phyloP scores from a whole-genome alignment of 2,888 invertebrate species.

The Aleiodes leptofemur region DNA sequence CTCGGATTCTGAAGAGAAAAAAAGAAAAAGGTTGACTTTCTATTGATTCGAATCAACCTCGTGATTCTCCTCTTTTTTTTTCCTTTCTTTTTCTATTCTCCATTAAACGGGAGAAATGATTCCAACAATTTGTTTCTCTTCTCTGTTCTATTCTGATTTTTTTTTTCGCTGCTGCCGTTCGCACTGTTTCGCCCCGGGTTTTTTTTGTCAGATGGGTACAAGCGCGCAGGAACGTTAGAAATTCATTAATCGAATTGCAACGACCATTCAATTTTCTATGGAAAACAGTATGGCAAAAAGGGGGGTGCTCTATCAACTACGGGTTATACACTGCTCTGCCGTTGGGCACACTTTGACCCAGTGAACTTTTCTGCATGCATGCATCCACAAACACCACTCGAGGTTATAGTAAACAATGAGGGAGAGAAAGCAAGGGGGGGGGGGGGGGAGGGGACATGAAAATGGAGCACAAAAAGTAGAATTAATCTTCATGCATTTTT shows the following conservation, averaged over 20 bases:
- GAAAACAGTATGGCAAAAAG: not conserved
- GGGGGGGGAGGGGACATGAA: too few relatives aligned
- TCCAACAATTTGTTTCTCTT: not conserved
- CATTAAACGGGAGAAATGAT: constrained; percentile 8
- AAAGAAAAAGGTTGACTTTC: not conserved
- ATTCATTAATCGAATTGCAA: constrained; percentile 19
- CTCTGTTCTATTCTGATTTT: not conserved
- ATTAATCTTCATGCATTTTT: too few relatives aligned
- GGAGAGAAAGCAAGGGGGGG: too few relatives aligned
- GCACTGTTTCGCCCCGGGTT: not conserved
- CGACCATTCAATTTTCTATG: constrained; percentile 12
- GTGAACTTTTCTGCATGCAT: constrained; percentile 10
- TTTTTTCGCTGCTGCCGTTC: not conserved
- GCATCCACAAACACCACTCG: too few relatives aligned
- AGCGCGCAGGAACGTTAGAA: not conserved
- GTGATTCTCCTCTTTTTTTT: not conserved
- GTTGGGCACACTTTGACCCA: constrained; percentile 6
- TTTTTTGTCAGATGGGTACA: not conserved
- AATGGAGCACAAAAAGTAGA: too few relatives aligned
- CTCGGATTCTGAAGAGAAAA: not conserved
- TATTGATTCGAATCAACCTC: not conserved
- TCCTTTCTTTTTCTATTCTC: too few relatives aligned
- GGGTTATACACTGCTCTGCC: not conserved
- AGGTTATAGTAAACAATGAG: too few relatives aligned
- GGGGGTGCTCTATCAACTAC: not conserved